These are phyloP conservation scores for Atta colombica DNA, from an alignment of 1,140 invertebrate genomes.

Conservation along the genomic window DNA sequence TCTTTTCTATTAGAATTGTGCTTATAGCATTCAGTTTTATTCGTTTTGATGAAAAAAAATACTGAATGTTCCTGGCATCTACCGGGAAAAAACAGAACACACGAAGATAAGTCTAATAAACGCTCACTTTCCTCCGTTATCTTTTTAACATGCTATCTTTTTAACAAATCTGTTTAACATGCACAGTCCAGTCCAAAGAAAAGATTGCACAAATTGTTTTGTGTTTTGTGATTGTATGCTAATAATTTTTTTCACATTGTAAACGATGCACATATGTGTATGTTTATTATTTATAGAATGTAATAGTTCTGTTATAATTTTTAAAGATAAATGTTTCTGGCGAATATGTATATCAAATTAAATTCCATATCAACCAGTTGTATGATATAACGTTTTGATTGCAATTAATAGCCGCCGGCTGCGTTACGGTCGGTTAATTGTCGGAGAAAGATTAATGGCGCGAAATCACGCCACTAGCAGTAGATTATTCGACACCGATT, in stretches of 20 bases:
- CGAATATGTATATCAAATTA: constrained; percentile 68
- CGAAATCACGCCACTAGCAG: constrained; percentile 78
- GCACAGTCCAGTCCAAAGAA: neutral
- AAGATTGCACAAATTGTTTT: neutral
- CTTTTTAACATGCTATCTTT: too few species aligned
- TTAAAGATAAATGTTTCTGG: constrained; percentile 65
- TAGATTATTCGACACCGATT: constrained; percentile 69
- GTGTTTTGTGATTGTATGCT: too few species aligned
- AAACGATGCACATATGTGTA: neutral
- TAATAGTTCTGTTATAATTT: constrained; percentile 58
- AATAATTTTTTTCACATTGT: constrained; percentile 13
- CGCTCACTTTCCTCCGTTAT: neutral
- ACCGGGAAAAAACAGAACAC: constrained; percentile 35
- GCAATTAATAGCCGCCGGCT: constrained; percentile 84
- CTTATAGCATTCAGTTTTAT: neutral
- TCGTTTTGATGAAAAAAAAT: constrained; percentile 35
- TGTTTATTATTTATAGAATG: neutral
- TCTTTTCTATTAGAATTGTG: neutral
- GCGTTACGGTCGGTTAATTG: constrained; percentile 81
- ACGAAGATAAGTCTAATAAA: neutral
- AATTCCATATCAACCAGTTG: constrained; percentile 74
- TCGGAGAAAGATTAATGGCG: constrained; percentile 82
- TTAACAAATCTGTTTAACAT: constrained; percentile 17
- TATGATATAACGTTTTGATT: constrained; percentile 82
- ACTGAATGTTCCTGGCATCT: constrained; percentile 62